A percentile compares a stretch with the other conserved stretches of the same genome.
Conservation (phyloP, 2,888 invertebrate species). For the Buathra laborator region DNA sequence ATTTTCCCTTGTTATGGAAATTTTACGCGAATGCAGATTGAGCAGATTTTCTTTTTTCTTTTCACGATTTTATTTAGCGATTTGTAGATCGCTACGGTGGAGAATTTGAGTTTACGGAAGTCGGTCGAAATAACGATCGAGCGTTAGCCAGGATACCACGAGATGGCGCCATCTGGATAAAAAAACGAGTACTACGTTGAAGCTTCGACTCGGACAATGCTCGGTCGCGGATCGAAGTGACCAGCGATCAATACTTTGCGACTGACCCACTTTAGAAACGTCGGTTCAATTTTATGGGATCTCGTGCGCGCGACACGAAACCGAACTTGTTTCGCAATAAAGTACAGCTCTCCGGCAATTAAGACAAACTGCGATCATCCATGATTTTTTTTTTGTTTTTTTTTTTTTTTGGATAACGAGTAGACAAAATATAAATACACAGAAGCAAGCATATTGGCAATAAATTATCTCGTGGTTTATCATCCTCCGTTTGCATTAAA, state of each 20-base stretch:
- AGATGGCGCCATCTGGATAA: background rate
- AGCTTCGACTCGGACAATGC: conserved; percentile 1
- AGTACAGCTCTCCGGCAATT: no score
- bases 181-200: background rate
- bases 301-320: background rate
- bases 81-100: background rate
- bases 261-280: background rate
- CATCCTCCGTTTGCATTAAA: background rate
- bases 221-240: conserved; percentile 7
- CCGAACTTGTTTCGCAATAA: no score
- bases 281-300: background rate
- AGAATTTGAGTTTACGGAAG: background rate
- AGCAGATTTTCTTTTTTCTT: no score
- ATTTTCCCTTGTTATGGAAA: no score
- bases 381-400: background rate
- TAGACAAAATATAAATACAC: background rate
- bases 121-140: background rate
- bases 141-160: background rate
- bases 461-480: background rate
- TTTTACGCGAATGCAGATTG: no score
- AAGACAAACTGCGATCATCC: no score
- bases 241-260: conserved; percentile 9
- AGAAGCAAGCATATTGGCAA: background rate
- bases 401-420: background rate
- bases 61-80: no score